Evolutionary conservation across 2,797 vertebrate genomes (phyloP), one percentile per base, ranked within the genome.

Genomic region (Hirundo rustica): DNA sequence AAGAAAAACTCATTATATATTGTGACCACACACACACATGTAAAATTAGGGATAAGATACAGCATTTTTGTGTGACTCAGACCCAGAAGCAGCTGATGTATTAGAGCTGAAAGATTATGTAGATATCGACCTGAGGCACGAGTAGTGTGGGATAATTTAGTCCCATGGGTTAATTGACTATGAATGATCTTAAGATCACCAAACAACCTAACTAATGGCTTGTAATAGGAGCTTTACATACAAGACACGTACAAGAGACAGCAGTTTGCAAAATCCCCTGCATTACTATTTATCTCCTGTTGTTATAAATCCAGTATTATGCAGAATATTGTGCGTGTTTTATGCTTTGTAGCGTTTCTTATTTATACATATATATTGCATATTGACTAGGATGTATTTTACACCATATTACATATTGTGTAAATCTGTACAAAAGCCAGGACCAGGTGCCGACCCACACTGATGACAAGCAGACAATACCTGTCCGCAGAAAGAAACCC

Each of bases 91-190:
- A 85, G 68, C 21, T 48, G 51, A 78, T 83, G 30, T 74, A n/a
- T 80, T 44, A 85, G n/a, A 55, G 50, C 50, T 48, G 83, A 84
- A 92, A 91, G 85, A 90, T 93, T 72, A 85, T 55, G 77, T 18
- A 93, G 73, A 34, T 84, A 93, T 80, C 27, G 67, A 95, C 85
- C 85, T 48, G 60, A 86, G 45, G 74, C 71, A 90, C 55, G 44
- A 88, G 73, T 73, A 95, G 51, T 23, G 67, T 40, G 67, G 15
- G 74, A 93, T 95, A 90, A 96, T 96, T 94, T 93, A 95, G 92
- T 95, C 83, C 90, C 93, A 86, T 88, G 92, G 95, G 96, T 94
- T 95, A 95, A 96, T 93, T 93, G 93, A 95, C 88, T 95, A 94
- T 93, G 92, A 96, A 94, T 76, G 88, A 92, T 95, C 73, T 88